Percentiles rank a stretch among this genome's conserved stretches.
Evolutionary conservation across 1,140 invertebrate genomes (phyloP).

Genomic region (Tenebrio molitor): DNA sequence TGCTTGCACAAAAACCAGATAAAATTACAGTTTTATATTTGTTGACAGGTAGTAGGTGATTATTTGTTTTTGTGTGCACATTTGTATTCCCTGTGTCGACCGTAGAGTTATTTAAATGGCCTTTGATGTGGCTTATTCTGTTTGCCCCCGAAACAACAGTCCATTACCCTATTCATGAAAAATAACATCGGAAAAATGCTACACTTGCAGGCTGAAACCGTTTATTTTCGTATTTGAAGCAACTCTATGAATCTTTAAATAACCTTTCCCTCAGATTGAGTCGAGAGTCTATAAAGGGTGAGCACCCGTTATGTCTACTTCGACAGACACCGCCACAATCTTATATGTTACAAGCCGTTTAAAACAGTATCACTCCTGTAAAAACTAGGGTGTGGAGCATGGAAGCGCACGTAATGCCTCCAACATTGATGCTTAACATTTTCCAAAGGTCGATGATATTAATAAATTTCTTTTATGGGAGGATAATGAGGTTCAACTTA

Average conservation of each 20-base stretch:
- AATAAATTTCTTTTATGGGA: conserved; percentile 7
- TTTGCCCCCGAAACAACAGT: neutral
- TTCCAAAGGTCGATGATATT: conserved; percentile 12
- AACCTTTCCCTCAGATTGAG: too few species aligned
- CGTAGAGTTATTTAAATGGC: neutral
- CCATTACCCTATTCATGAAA: conserved; percentile 1
- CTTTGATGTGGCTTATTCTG: conserved; percentile 18
- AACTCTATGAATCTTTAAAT: too few species aligned
- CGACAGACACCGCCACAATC: conserved; percentile 7
- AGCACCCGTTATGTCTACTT: neutral
- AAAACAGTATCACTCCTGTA: neutral
- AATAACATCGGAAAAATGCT: conserved; percentile 10
- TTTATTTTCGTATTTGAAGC: too few species aligned
- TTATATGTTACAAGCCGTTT: neutral
- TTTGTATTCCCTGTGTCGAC: conserved; percentile 2
- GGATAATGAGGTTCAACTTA: neutral
- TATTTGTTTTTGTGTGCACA: too few species aligned
- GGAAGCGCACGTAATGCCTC: conserved; percentile 13
- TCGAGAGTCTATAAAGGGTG: neutral
- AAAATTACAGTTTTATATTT: too few species aligned
- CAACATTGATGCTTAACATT: conserved; percentile 10
- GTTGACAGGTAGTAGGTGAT: too few species aligned
- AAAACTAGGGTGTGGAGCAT: neutral
- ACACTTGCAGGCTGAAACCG: too few species aligned
- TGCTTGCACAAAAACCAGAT: too few species aligned